Evolutionary conservation across 1,140 invertebrate species (phyloP).

Genomic region (Lucilia sericata): DNA sequence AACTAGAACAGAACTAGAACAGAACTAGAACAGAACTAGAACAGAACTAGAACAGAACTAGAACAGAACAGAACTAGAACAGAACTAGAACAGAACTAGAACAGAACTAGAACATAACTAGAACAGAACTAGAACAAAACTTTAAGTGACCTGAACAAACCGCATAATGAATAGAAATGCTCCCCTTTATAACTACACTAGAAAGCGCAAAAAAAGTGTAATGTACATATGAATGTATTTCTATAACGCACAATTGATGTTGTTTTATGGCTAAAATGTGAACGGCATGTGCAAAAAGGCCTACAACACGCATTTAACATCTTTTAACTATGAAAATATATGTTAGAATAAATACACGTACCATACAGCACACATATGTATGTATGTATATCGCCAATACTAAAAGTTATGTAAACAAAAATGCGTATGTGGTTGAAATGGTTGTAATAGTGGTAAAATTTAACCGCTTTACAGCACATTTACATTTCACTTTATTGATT

Average conservation of each 20-base stretch:
- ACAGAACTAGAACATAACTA: too few species aligned
- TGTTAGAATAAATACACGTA: neutral
- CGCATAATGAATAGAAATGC: too few species aligned
- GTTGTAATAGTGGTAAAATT: slow-evolving; percentile 37
- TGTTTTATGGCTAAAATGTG: slow-evolving; percentile 1
- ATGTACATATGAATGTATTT: neutral
- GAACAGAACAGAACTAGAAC: too few species aligned
- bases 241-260: neutral
- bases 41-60: too few species aligned
- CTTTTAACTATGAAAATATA: slow-evolving; percentile 2
- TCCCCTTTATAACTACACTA: too few species aligned
- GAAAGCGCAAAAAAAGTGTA: neutral
- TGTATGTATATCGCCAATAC: neutral
- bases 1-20: too few species aligned
- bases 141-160: too few species aligned
- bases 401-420: neutral
- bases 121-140: too few species aligned
- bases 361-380: neutral
- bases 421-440: slow-evolving; percentile 7
- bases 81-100: too few species aligned
- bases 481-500: slow-evolving; percentile 41
- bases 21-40: too few species aligned
- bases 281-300: neutral
- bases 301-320: neutral
- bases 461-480: slow-evolving; percentile 40